Base-by-base conservation (phyloP, 2,113 vertebrate genomes). In the Stigmatopora nigra region DNA sequence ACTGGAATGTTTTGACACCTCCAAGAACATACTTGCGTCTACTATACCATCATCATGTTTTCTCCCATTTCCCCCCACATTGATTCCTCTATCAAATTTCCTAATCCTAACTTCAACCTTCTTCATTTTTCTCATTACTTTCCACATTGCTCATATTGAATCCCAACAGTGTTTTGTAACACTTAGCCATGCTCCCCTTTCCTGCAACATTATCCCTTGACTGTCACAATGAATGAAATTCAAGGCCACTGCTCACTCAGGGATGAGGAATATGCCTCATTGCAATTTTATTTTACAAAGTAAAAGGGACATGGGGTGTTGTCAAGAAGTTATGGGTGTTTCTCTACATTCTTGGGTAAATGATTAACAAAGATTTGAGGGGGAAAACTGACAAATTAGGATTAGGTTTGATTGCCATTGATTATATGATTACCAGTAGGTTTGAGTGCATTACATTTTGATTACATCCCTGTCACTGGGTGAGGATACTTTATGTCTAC, bases 1-100 rank as follows among this genome's bases (percentile, higher is more conserved):
- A 61, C 71, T 35, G 63, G 64, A 69, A 81, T 79, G 85, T 81
- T 81, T 78, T 84, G 61, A 75, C 75, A 55, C 69, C 70, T 65
- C 67, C 70, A 67, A 70, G 5, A 41, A 53, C 41, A 7, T 3
- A 2, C 49, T 9, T 45, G 72, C 71, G 67, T 75, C 72, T 77
- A 14, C 65, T 52, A 19, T 62, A 53, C 71, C 73, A 81, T 81
- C 72, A 82, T 77, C 77, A 76, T 72, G 70, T 80, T 68, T 67
- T 55, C 75, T 48, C 52, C 41, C 49, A 45, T 35, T 22, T 1
- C 41, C 16, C 25, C 62, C 47, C 47, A 22, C 13, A 0, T 49
- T 1, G 35, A 35, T 57, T 13, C 31, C 5, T 14, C 35, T 6
- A 22, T 35, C 22, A 25, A 15, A 3, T 44, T 56, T 15, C 10